phyloP scores from a whole-genome alignment of 2,888 invertebrate genomes.

The Archips crataeganus region DNA sequence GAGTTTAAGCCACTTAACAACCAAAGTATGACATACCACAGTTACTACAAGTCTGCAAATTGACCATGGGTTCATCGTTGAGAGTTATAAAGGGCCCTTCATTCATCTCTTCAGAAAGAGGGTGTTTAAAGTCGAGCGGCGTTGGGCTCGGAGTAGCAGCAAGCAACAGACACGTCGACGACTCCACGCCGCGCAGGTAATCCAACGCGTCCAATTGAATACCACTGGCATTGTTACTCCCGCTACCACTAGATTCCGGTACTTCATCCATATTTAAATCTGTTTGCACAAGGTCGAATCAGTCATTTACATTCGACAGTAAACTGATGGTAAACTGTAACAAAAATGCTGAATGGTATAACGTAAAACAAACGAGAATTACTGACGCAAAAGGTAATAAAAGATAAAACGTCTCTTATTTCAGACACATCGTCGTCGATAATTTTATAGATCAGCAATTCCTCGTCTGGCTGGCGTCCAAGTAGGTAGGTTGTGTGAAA shows the following conservation, averaged over 20 bases:
- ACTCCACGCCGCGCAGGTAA: conserved; percentile 86
- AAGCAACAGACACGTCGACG: conserved; percentile 88
- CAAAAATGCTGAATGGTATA: conserved; percentile 2
- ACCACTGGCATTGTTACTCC: conserved; percentile 57
- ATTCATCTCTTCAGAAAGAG: conserved; percentile 83
- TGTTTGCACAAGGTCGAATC: conserved; percentile 18
- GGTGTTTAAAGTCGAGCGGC: conserved; percentile 86
- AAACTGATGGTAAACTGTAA: neutral
- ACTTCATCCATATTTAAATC: conserved; percentile 67
- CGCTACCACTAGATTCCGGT: conserved; percentile 55
- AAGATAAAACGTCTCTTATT: neutral
- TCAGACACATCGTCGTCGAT: conserved; percentile 4
- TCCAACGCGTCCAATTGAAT: conserved; percentile 72
- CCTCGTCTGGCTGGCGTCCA: conserved; percentile 33
- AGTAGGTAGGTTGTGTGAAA: conserved; percentile 11
- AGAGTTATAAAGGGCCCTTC: conserved; percentile 76
- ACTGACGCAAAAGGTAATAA: neutral
- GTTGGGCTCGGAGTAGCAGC: conserved; percentile 87
- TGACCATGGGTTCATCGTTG: conserved; percentile 66
- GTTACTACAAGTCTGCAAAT: conserved; percentile 69
- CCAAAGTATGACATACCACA: conserved; percentile 60
- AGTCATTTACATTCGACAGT: conserved; percentile 11
- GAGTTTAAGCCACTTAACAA: neutral
- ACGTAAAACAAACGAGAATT: neutral
- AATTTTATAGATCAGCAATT: conserved; percentile 32